These are phyloP conservation scores for Plotosus lineatus DNA, from an alignment of 2,113 vertebrate species.

Conservation along the genomic window DNA sequence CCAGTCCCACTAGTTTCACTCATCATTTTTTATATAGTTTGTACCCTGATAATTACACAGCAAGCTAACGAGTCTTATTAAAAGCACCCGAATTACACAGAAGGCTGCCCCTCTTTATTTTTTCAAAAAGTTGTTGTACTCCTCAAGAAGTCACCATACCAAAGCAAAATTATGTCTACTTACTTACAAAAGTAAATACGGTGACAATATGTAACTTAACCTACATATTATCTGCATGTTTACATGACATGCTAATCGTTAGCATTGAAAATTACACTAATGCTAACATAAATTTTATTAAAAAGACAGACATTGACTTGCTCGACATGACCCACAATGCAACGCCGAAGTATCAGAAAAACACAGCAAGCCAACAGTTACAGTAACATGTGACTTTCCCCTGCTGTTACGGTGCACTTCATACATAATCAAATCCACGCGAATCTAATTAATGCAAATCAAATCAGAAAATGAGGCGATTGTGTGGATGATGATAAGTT, in stretches of 20 bases:
- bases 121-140: background rate
- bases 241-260: background rate
- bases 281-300: too few relatives aligned
- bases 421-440: constrained; percentile 6
- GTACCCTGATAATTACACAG: background rate
- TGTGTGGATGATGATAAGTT: background rate
- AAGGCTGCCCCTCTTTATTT: background rate
- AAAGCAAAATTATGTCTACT: background rate
- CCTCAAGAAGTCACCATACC: background rate
- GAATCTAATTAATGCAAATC: background rate
- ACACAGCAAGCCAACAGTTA: background rate
- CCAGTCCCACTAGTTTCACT: background rate
- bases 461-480: background rate
- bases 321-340: too few relatives aligned
- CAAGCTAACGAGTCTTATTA: background rate
- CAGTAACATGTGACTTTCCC: background rate
- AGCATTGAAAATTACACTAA: background rate
- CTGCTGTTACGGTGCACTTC: background rate
- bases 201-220: background rate
- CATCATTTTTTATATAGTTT: background rate
- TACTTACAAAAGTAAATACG: background rate
- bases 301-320: too few relatives aligned
- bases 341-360: background rate
- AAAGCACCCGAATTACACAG: background rate
- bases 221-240: background rate